Conservation (phyloP, 2,888 invertebrate genomes). For the Hermaeophaga mercurialis region DNA sequence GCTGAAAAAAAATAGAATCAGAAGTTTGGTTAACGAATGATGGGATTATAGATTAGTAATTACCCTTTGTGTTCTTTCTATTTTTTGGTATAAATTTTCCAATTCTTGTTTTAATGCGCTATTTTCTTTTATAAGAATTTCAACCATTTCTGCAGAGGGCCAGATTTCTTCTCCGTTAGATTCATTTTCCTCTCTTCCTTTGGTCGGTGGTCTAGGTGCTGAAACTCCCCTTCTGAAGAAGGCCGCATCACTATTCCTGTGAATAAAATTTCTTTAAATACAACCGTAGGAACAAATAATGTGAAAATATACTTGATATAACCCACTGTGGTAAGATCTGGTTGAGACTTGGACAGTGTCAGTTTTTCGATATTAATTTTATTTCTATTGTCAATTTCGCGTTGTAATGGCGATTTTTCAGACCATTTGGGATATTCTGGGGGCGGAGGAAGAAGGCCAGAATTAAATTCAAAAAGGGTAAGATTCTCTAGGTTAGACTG, state of each 20-base stretch:
- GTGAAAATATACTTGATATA: slow-evolving; percentile 18
- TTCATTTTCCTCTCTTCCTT: slow-evolving; percentile 64
- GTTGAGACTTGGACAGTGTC: slow-evolving; percentile 78
- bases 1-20: slow-evolving; percentile 57
- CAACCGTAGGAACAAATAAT: no score
- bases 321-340: slow-evolving; percentile 71
- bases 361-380: slow-evolving; percentile 59
- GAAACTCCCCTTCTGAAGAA: slow-evolving; percentile 54
- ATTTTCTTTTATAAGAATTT: slow-evolving; percentile 84
- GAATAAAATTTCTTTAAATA: no score
- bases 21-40: background rate
- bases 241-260: slow-evolving; percentile 41
- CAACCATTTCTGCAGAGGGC: slow-evolving; percentile 76
- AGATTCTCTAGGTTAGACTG: slow-evolving; percentile 40
- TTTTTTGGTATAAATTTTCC: slow-evolving; percentile 80
- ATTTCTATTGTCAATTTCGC: slow-evolving; percentile 45
- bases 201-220: slow-evolving; percentile 61
- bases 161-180: slow-evolving; percentile 63
- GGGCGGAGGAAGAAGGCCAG: slow-evolving; percentile 49
- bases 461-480: slow-evolving; percentile 46
- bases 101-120: slow-evolving; percentile 81
- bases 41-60: no score
- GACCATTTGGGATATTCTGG: slow-evolving; percentile 57
- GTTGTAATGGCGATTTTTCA: slow-evolving; percentile 51
- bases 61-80: slow-evolving; percentile 86